phyloP scores from a whole-genome alignment of 2,888 invertebrate genomes.

The Synanthedon vespiformis region DNA sequence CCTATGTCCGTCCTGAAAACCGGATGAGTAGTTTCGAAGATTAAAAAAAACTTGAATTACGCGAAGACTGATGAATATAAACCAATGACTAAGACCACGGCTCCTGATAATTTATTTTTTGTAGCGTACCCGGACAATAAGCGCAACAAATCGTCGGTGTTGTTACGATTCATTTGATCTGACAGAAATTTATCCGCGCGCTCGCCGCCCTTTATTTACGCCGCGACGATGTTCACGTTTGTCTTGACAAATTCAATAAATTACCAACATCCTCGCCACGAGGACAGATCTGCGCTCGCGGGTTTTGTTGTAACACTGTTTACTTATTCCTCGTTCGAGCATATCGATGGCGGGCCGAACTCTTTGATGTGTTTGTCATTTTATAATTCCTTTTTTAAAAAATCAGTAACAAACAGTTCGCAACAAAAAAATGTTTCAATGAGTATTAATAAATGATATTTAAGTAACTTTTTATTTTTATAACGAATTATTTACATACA shows the following conservation, averaged over 20 bases:
- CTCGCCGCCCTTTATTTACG: constrained; percentile 60
- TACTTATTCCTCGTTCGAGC: constrained; percentile 45
- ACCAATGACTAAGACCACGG: no score
- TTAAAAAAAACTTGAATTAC: no score
- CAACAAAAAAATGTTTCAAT: no score
- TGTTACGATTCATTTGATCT: constrained; percentile 63
- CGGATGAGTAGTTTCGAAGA: no score
- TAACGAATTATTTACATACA: no score
- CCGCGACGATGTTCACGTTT: constrained; percentile 56
- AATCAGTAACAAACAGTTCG: background rate
- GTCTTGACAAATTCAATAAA: constrained; percentile 70
- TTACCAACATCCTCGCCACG: constrained; percentile 65
- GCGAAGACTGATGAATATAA: no score
- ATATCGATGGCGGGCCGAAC: constrained; percentile 43
- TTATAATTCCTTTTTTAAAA: background rate
- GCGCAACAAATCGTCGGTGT: constrained; percentile 55
- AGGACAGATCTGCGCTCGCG: constrained; percentile 26
- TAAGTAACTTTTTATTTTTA: no score
- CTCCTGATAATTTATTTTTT: background rate
- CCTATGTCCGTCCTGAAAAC: no score
- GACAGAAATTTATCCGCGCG: constrained; percentile 67
- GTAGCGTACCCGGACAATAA: constrained; percentile 35
- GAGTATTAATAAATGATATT: no score
- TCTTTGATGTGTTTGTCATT: constrained; percentile 41
- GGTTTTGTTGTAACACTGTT: constrained; percentile 48